Conservation (phyloP, 2,113 vertebrate genomes). For the Tringa solitaria region DNA sequence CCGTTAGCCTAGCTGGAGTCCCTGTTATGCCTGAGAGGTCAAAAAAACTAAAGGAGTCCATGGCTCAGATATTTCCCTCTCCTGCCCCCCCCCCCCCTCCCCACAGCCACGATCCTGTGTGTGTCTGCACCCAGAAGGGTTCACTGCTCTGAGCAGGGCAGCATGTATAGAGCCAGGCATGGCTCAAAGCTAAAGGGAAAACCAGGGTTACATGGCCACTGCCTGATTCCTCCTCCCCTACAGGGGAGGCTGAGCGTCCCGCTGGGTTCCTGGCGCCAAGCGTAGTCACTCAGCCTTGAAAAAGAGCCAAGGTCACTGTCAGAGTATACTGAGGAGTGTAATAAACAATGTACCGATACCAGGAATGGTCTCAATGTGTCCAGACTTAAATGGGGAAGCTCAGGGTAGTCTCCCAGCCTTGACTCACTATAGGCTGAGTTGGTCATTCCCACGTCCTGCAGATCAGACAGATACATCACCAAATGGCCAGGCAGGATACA, state of each 20-base stretch:
- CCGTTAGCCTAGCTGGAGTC: not conserved
- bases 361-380: not conserved
- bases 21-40: not conserved
- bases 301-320: not conserved
- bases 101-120: rapidly evolving
- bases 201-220: not conserved
- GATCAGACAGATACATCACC: not conserved
- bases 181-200: not conserved
- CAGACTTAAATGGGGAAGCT: not conserved
- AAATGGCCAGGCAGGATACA: not conserved
- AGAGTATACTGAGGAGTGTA: not conserved
- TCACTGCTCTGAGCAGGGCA: not conserved
- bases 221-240: not conserved
- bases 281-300: not conserved
- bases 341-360: not conserved
- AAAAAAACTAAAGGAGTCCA: not conserved
- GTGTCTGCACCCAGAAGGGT: not conserved
- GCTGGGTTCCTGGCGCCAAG: not conserved
- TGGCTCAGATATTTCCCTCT: not conserved
- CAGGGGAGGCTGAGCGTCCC: not conserved
- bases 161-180: not conserved
- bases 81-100: too few species aligned
- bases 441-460: not conserved
- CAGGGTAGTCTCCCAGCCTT: not conserved
- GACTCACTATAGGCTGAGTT: rapidly evolving